Evolutionary conservation across 2,888 invertebrate species (phyloP).

Genomic region (Drosophila greeni): DNA sequence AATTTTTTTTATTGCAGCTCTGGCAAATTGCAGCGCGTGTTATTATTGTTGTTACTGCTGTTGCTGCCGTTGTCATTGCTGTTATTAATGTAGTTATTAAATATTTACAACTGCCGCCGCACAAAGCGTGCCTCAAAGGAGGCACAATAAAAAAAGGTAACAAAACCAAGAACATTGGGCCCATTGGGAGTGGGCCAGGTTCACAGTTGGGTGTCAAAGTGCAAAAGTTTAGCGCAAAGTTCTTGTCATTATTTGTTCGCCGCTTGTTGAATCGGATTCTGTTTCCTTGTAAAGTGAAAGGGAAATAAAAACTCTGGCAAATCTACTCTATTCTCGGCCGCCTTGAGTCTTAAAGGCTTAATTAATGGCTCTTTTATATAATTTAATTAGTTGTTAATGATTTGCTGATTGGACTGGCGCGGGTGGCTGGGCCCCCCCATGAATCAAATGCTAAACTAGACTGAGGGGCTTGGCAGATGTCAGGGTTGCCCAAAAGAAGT

Average conservation of each 20-base stretch:
- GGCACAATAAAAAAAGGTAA: background rate
- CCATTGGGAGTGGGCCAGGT: conserved; percentile 50
- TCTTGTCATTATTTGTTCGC: conserved; percentile 68
- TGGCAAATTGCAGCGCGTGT: conserved; percentile 72
- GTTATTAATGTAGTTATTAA: conserved; percentile 74
- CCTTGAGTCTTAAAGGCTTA: conserved; percentile 49
- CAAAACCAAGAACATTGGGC: background rate
- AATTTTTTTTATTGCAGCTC: conserved; percentile 61
- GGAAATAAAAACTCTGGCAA: conserved; percentile 30
- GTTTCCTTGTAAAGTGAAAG: conserved; percentile 55
- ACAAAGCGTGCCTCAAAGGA: conserved; percentile 55
- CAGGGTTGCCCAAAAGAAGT: conserved; percentile 64
- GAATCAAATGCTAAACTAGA: conserved; percentile 61
- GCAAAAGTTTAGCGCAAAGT: conserved; percentile 69
- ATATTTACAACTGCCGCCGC: conserved; percentile 71
- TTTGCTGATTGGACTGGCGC: conserved; percentile 62
- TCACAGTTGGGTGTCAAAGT: conserved; percentile 60
- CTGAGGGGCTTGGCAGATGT: conserved; percentile 69
- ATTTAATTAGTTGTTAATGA: conserved; percentile 74
- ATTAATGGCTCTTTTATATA: conserved; percentile 72
- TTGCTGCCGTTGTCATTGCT: conserved; percentile 47
- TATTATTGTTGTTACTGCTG: conserved; percentile 53
- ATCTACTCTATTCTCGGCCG: conserved; percentile 26
- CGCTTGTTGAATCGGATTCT: conserved; percentile 18
- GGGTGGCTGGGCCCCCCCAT: conserved; percentile 42